Evolutionary conservation across 2,113 vertebrate species (phyloP), one percentile per base, ranked within the genome.

Genomic region (Indri indri): DNA sequence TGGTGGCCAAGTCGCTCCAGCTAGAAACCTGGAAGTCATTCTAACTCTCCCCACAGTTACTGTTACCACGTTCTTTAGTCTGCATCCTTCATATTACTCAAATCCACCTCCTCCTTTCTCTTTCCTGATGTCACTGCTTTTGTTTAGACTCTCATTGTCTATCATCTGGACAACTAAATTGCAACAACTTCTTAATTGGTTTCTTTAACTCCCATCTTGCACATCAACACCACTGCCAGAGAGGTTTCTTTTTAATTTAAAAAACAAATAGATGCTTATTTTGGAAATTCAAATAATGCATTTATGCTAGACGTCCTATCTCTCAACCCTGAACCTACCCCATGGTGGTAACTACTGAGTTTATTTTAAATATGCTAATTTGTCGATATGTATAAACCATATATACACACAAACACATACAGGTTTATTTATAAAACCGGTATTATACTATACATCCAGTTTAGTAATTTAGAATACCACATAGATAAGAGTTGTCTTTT

Each of bases 131-230:
- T 20, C 34, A 27, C 73, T 25, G 20, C 66, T 86, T 91, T 73
- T 86, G 61, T 91, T 93, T 89, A 80, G 73, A 81, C 37, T 86
- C 54, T 86, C 59, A 71, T 45, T 96, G 79, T 65, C 73, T 93
- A 30, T 86, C 79, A 70, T 82, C 94, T 77, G 68, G 42, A 96
- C 47, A 86, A 86, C 96, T 89, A 95, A 89, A 95, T 45, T 77
- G 71, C 52, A 90, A 52, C 30, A 85, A 30, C 45, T 25, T 93
- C 27, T 91, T 88, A 93, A 91, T 45, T 96, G 71, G 12, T 77
- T 85, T 96, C 59, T 88, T 66, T 18, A 70, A 54, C 22, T 96
- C 86, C 74, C 22, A 18, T 52, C 57, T 87, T 91, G 32, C 30
- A 94, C 12, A 65, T 71, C 92, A 87, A 83, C 27, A 57, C 22